Percentiles rank a stretch among this genome's conserved stretches.
These are phyloP conservation scores for Melitaea athalia DNA, from an alignment of 2,888 invertebrate species.

Conservation along the genomic window DNA sequence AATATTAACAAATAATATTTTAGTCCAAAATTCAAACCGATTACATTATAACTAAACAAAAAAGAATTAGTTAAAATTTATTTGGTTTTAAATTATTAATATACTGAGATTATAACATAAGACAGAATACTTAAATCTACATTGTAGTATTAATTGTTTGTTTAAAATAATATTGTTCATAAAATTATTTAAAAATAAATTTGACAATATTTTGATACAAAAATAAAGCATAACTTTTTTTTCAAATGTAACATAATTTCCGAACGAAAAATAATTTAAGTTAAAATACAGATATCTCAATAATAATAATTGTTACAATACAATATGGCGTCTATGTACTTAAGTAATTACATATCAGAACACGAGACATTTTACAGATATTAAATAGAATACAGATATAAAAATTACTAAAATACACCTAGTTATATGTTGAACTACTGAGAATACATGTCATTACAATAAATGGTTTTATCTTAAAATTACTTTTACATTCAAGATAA, in stretches of 20 bases:
- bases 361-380: not conserved
- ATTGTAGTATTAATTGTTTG: not conserved
- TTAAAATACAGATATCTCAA: too few relatives aligned
- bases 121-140: not conserved
- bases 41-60: conserved; percentile 36
- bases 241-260: too few relatives aligned
- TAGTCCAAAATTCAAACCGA: conserved; percentile 42
- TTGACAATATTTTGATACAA: too few relatives aligned
- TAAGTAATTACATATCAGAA: not conserved
- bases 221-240: too few relatives aligned
- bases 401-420: conserved; percentile 13
- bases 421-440: conserved; percentile 13
- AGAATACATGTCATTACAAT: conserved; percentile 12
- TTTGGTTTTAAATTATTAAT: conserved; percentile 39
- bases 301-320: too few relatives aligned
- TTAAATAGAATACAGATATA: conserved; percentile 17
- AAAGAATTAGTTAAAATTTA: conserved; percentile 41
- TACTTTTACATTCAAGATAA: not conserved
- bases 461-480: conserved; percentile 23
- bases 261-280: too few relatives aligned
- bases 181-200: too few relatives aligned
- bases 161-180: too few relatives aligned
- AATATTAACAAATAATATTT: conserved; percentile 47
- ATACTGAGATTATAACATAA: conserved; percentile 31
- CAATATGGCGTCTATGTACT: too few relatives aligned